These are phyloP conservation scores for Sebastes iracundus DNA, from an alignment of 2,797 vertebrate species.

Conservation along the genomic window DNA sequence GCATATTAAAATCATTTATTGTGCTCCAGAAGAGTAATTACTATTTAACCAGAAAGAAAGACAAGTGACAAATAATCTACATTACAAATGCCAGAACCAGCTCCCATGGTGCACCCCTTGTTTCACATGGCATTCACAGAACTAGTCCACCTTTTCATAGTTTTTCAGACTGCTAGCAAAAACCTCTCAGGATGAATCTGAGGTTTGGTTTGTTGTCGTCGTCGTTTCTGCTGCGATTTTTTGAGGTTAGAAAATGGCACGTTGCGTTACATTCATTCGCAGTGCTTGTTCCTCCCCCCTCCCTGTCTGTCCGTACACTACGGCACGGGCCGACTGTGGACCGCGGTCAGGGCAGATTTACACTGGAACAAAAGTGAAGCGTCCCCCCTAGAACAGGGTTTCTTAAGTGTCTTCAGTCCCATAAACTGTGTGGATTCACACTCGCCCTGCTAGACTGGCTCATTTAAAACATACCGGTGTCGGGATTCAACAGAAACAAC, in stretches of 20 bases:
- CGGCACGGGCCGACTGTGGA: conserved; percentile 34
- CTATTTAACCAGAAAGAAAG: conserved; percentile 88
- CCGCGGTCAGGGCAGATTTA: conserved; percentile 43
- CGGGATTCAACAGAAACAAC: conserved; percentile 46
- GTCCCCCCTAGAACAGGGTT: conserved; percentile 63
- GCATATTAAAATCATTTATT: conserved; percentile 90
- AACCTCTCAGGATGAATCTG: conserved; percentile 66
- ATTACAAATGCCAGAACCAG: conserved; percentile 84
- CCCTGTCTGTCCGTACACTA: background rate
- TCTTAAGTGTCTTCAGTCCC: conserved; percentile 47
- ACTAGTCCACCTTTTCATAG: conserved; percentile 61
- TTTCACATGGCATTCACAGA: conserved; percentile 71
- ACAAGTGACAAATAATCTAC: conserved; percentile 88
- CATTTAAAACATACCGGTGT: conserved; percentile 33
- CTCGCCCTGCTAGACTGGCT: conserved; percentile 32
- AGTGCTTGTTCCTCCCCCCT: conserved; percentile 58
- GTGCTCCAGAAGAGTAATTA: conserved; percentile 89
- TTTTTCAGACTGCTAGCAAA: conserved; percentile 61
- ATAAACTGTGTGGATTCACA: conserved; percentile 29
- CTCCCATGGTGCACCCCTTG: conserved; percentile 65
- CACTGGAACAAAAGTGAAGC: conserved; percentile 54
- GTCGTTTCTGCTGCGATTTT: conserved; percentile 71
- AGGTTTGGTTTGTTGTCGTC: conserved; percentile 54
- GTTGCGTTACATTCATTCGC: conserved; percentile 83
- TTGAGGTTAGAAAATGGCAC: conserved; percentile 82